Percentiles rank a stretch among this genome's conserved stretches.
Conservation (phyloP, 2,797 vertebrate genomes). For the Lindbergichthys nudifrons region DNA sequence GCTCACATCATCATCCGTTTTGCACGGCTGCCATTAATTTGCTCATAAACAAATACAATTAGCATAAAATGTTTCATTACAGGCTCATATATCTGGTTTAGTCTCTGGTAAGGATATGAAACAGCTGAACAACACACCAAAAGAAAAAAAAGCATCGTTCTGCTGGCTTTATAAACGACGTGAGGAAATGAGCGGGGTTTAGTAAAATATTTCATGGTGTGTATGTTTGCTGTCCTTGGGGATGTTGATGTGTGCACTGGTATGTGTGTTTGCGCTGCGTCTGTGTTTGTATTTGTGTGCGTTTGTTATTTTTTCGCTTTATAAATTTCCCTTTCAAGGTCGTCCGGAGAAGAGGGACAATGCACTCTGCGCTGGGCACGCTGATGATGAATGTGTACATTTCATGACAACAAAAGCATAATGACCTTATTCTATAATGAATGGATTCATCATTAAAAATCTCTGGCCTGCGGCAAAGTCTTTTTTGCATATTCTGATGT, state of each 20-base stretch:
- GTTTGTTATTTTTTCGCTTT: conserved; percentile 69
- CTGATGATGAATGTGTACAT: conserved; percentile 84
- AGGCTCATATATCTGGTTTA: conserved; percentile 81
- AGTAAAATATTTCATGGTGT: conserved; percentile 52
- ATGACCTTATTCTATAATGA: conserved; percentile 84
- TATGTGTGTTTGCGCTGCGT: conserved; percentile 60
- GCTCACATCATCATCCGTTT: conserved; percentile 98
- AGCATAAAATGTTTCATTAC: conserved; percentile 99
- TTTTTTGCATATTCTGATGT: conserved; percentile 98
- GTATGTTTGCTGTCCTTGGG: conserved; percentile 68
- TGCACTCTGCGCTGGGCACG: conserved; percentile 73
- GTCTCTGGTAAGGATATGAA: conserved; percentile 59
- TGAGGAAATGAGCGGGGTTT: conserved; percentile 52
- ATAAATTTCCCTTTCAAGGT: conserved; percentile 78
- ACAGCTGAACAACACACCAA: conserved; percentile 42
- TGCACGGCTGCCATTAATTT: conserved; percentile 98
- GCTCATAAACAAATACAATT: conserved; percentile 99
- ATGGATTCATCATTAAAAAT: conserved; percentile 97
- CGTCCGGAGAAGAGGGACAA: conserved; percentile 72
- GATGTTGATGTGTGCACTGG: conserved; percentile 39
- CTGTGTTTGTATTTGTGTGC: conserved; percentile 67
- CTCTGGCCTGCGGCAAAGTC: conserved; percentile 93
- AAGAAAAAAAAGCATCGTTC: conserved; percentile 26
- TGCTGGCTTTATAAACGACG: conserved; percentile 43
- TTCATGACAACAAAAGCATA: conserved; percentile 83